Percentiles rank a stretch among this genome's conserved stretches.
phyloP scores from a whole-genome alignment of 2,797 vertebrate genomes.

The Podarcis lilfordi region DNA sequence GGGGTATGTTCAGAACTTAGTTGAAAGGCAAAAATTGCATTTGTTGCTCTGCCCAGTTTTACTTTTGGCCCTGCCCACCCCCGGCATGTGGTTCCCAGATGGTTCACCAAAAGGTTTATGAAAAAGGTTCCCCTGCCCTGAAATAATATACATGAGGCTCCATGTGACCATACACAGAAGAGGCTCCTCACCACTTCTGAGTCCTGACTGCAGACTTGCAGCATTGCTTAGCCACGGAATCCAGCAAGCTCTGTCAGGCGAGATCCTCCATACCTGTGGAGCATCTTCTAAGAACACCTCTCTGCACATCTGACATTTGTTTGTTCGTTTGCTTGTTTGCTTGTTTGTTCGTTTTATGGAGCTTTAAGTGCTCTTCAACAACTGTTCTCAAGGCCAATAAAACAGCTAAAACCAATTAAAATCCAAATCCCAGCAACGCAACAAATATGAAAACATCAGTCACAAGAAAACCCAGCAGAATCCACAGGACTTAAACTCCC shows the following conservation, averaged over 20 bases:
- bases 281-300: neutral
- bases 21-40: no score
- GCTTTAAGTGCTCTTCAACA: constrained; percentile 15
- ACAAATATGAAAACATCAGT: constrained; percentile 10
- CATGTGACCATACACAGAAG: neutral
- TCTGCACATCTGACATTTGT: neutral
- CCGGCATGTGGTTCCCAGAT: no score
- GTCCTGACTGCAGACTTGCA: neutral
- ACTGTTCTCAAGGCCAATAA: constrained; percentile 21
- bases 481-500: neutral
- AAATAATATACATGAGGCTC: neutral
- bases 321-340: neutral
- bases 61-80: no score
- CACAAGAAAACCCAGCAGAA: neutral
- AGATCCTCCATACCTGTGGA: neutral
- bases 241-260: neutral
- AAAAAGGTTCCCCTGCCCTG: no score
- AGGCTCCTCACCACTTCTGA: neutral
- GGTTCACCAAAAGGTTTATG: no score
- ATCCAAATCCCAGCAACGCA: neutral
- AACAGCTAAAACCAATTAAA: constrained; percentile 15
- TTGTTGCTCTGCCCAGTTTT: no score
- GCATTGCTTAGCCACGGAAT: neutral
- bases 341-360: neutral
- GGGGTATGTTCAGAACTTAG: no score